phyloP scores from a whole-genome alignment of 2,888 invertebrate genomes.

The Eupithecia insigniata region DNA sequence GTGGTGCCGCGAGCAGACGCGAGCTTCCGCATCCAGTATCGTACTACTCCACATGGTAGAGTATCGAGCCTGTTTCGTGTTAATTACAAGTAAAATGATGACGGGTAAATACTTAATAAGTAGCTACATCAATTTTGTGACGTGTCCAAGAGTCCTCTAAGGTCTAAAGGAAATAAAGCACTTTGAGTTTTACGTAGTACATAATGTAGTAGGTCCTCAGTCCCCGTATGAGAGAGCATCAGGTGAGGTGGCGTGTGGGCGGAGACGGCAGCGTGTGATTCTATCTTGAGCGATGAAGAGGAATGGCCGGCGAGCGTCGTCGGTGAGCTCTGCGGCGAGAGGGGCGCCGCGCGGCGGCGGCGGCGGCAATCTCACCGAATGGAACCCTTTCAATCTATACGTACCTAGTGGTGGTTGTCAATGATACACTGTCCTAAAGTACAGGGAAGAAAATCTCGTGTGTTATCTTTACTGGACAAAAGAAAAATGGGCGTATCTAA shows the following conservation, averaged over 20 bases:
- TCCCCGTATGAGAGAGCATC: neutral
- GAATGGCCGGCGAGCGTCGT: conserved; percentile 16
- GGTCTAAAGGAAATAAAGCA: too few species aligned
- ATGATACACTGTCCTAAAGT: neutral
- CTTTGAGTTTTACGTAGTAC: neutral
- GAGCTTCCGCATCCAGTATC: too few species aligned
- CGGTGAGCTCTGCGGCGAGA: neutral
- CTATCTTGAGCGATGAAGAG: conserved; percentile 33
- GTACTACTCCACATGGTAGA: neutral
- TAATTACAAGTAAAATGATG: neutral
- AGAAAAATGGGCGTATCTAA: neutral
- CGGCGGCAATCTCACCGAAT: conserved; percentile 18
- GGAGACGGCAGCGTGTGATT: conserved; percentile 20
- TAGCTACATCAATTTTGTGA: too few species aligned
- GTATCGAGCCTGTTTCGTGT: neutral
- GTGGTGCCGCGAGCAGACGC: too few species aligned
- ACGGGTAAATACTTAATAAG: too few species aligned
- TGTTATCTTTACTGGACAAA: neutral
- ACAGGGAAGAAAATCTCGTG: too few species aligned
- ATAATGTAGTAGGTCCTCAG: neutral
- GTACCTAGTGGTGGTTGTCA: neutral
- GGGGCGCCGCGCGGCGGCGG: too few species aligned
- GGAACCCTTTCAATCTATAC: neutral
- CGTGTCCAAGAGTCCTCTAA: too few species aligned
- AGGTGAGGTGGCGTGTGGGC: conserved; percentile 12